Conservation (phyloP, 2,797 vertebrate species). For the Macroramphosus scolopax region DNA sequence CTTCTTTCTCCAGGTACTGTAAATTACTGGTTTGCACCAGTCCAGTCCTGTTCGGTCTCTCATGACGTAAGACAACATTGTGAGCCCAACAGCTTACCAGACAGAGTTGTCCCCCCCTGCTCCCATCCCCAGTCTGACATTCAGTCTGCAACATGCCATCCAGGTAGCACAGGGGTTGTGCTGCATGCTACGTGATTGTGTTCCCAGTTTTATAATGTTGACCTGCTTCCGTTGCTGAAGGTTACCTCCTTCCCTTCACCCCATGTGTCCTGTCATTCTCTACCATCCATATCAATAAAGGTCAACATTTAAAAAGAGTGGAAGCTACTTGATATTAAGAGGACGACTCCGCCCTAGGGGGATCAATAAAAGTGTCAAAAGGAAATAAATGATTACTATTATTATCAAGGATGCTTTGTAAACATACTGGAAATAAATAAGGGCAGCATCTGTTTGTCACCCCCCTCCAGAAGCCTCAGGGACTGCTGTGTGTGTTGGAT, state of each 20-base stretch:
- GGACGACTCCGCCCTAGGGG: background rate
- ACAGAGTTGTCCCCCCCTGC: too few species aligned
- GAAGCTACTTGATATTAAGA: conserved; percentile 10
- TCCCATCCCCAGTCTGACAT: too few species aligned
- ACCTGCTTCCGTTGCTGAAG: background rate
- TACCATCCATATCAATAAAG: conserved; percentile 2
- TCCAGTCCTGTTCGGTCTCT: conserved; percentile 21
- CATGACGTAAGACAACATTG: too few species aligned
- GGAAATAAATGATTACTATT: conserved; percentile 15
- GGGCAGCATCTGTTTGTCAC: conserved; percentile 24
- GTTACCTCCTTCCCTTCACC: background rate
- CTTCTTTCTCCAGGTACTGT: conserved; percentile 95
- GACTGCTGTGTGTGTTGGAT: conserved; percentile 88
- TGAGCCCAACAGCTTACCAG: too few species aligned
- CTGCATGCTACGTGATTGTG: background rate
- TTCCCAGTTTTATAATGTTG: too few species aligned
- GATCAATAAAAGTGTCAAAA: conserved; percentile 31
- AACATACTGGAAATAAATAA: conserved; percentile 40
- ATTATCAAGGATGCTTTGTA: conserved; percentile 20
- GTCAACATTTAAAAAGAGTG: background rate
- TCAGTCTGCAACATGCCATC: too few species aligned
- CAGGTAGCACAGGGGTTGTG: background rate
- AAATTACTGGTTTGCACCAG: conserved; percentile 33
- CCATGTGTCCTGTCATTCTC: background rate
- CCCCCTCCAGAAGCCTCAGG: conserved; percentile 86